These are phyloP conservation scores for Napeogenes sylphis DNA, from an alignment of 2,888 invertebrate genomes.

Conservation along the genomic window DNA sequence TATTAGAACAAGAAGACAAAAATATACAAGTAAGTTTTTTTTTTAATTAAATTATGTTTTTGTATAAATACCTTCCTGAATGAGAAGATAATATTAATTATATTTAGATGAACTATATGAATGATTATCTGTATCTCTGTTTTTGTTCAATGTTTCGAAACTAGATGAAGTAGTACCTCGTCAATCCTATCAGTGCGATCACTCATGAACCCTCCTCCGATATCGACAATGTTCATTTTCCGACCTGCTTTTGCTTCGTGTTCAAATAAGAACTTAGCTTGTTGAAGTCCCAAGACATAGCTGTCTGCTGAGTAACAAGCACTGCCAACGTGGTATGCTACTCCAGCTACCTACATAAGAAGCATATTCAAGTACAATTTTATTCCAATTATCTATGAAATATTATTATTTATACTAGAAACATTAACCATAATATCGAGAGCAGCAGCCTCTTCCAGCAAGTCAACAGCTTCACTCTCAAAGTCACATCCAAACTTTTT, in stretches of 20 bases:
- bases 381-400: too few relatives aligned
- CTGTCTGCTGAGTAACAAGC: constrained; percentile 39
- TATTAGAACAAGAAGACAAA: too few relatives aligned
- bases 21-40: too few relatives aligned
- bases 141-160: too few relatives aligned
- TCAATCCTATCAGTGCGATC: not conserved
- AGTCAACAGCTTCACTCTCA: constrained; percentile 40
- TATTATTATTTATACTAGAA: too few relatives aligned
- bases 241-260: constrained; percentile 43
- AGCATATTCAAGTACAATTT: not conserved
- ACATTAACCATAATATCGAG: constrained; percentile 37
- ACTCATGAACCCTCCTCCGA: constrained; percentile 46
- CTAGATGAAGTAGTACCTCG: not conserved
- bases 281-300: constrained; percentile 37
- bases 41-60: too few relatives aligned
- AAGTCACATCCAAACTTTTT: constrained; percentile 47
- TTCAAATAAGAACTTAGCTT: constrained; percentile 41
- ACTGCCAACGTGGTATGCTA: constrained; percentile 48
- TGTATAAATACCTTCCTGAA: too few relatives aligned
- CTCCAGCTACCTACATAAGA: constrained; percentile 42
- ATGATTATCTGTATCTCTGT: not conserved
- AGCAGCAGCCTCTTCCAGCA: constrained; percentile 45
- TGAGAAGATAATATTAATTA: too few relatives aligned
- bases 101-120: too few relatives aligned
- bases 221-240: constrained; percentile 44